phyloP scores from a whole-genome alignment of 2,888 invertebrate genomes.

The Salpingus planirostris region DNA sequence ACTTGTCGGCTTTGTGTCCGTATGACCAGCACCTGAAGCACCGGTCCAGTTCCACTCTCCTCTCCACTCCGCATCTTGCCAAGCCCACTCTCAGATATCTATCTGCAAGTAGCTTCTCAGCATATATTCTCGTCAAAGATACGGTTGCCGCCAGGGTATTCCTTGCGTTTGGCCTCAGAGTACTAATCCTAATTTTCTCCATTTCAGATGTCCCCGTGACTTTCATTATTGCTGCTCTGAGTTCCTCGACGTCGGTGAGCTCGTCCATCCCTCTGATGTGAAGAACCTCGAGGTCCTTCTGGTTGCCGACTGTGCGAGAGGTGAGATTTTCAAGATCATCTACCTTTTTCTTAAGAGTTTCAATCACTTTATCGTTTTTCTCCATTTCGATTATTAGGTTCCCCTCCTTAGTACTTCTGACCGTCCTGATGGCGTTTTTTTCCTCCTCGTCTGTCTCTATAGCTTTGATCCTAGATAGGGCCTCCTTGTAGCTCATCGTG shows the following conservation, averaged over 20 bases:
- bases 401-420: constrained; percentile 1
- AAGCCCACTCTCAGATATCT: not conserved
- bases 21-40: not conserved
- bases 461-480: not conserved
- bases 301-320: no score
- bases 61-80: not conserved
- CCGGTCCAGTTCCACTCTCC: not conserved
- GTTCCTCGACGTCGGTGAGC: not conserved
- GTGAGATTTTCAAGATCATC: no score
- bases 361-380: not conserved
- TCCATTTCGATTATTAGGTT: not conserved
- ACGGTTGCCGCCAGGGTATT: not conserved
- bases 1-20: not conserved
- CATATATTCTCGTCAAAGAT: not conserved
- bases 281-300: not conserved
- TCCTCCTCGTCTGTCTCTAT: not conserved
- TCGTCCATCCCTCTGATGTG: not conserved
- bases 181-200: not conserved
- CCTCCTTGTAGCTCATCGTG: not conserved
- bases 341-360: no score
- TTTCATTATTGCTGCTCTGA: not conserved
- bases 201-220: not conserved
- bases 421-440: not conserved
- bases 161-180: not conserved
- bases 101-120: not conserved